Percentiles rank a stretch among this genome's conserved stretches.
These are phyloP conservation scores for Synanthedon myopaeformis DNA, from an alignment of 2,888 invertebrate species.

Conservation along the genomic window DNA sequence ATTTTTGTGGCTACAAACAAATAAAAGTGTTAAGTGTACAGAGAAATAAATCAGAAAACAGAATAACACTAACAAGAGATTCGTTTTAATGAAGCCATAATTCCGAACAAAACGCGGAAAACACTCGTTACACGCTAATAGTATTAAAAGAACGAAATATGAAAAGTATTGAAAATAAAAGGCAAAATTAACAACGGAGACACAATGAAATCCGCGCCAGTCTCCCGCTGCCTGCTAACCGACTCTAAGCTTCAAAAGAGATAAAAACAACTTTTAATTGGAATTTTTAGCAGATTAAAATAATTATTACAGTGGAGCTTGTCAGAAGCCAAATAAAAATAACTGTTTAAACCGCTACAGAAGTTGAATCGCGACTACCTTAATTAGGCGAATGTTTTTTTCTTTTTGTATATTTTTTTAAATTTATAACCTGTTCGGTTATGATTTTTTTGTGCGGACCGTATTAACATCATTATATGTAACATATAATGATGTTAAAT, in stretches of 20 bases:
- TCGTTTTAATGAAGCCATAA: background rate
- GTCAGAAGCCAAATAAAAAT: conserved; percentile 32
- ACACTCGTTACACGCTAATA: background rate
- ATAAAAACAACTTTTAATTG: conserved; percentile 56
- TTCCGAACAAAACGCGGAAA: background rate
- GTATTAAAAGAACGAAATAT: background rate
- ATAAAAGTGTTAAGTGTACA: too few species aligned
- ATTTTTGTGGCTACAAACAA: too few species aligned
- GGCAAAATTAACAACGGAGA: conserved; percentile 19
- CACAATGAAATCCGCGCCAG: conserved; percentile 17
- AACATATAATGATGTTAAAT: too few species aligned
- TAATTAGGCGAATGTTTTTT: conserved; percentile 8
- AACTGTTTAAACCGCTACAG: conserved; percentile 11
- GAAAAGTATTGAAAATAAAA: background rate
- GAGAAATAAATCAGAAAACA: too few species aligned
- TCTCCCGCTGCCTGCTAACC: conserved; percentile 29
- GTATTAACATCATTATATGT: too few species aligned
- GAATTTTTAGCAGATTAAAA: conserved; percentile 55
- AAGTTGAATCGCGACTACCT: conserved; percentile 3
- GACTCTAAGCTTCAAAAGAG: conserved; percentile 42
- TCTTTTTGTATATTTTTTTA: background rate
- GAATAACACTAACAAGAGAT: background rate
- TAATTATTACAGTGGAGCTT: conserved; percentile 44
- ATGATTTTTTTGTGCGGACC: too few species aligned
- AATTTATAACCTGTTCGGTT: background rate